Percentiles rank a stretch among this genome's conserved stretches.
Conservation (phyloP, 2,797 vertebrate species). For the Notoglanidium macrostoma region DNA sequence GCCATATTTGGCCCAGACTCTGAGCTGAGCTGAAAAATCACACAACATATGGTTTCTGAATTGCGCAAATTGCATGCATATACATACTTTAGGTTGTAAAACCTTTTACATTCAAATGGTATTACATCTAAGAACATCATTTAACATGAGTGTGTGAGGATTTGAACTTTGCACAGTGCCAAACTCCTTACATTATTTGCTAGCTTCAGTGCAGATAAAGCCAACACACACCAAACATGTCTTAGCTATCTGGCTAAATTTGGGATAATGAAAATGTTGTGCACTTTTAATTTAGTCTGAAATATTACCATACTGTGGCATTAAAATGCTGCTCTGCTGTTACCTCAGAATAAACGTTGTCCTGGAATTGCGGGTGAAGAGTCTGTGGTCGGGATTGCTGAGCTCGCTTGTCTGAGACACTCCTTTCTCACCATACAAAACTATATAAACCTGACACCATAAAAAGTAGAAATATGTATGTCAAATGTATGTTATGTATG, state of each 20-base stretch:
- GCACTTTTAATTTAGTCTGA: neutral
- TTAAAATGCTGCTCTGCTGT: neutral
- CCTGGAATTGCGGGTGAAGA: slow-evolving; percentile 80
- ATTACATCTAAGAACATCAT: neutral
- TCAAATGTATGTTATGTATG: no score
- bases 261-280: neutral
- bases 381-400: slow-evolving; percentile 68
- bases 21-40: slow-evolving; percentile 67
- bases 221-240: neutral
- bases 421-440: slow-evolving; percentile 76
- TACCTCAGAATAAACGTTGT: slow-evolving; percentile 85
- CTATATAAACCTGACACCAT: slow-evolving; percentile 77
- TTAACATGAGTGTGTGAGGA: neutral
- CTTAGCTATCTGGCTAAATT: neutral
- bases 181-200: neutral
- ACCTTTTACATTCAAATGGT: neutral
- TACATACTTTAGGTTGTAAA: no score
- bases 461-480: no score
- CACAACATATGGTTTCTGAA: neutral
- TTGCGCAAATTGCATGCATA: neutral
- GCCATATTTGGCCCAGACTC: slow-evolving; percentile 74
- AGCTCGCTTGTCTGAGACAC: slow-evolving; percentile 79
- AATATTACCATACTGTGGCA: neutral
- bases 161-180: neutral
- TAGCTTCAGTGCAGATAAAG: neutral